Evolutionary conservation across 1,140 invertebrate genomes (phyloP), one percentile per base, ranked within the genome.

Genomic region (Drosophila ananassae): DNA sequence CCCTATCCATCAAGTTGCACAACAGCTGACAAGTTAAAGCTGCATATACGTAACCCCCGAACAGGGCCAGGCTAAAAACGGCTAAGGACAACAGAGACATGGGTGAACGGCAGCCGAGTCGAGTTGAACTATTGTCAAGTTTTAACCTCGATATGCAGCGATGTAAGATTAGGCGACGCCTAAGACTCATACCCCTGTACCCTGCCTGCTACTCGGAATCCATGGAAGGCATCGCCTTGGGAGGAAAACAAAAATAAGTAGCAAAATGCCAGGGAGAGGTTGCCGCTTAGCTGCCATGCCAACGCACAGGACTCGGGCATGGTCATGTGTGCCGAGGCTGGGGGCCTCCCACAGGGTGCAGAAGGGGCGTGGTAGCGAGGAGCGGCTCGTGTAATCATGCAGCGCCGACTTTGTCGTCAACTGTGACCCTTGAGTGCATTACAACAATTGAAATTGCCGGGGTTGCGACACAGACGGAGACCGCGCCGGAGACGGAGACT

Each of bases 81-180:
- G 53, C 73, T 84, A 79, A 79, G 73, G 56, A 79, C 72, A 76
- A 47, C 64, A 71, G 28, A 46, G 66, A 78, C 67, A 62, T 69
- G 81, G 81, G 68, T 67, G 77, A 82, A 62, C 71, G 56, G 62
- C 61, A 79, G 62, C 74, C 75, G 77, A 82, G 83, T 89, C 73
- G 76, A 79, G 83, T 89, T 89, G 75, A 89, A 89, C 83, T 89
- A 89, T 89, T 89, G 83, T 89, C 83, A 89, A 89, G 83, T 83
- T 76, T 75, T 89, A 89, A 74, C 83, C 83, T 89, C 83, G 79
- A 89, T 89, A 89, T 83, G 84, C 83, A 89, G 73, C 83, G 72
- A 79, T 79, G 83, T 87, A 81, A 79, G 83, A 87, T 87, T 79
- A 82, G 71, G 54, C 72, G 56, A 66, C 77, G 39, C 59, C 59